Evolutionary conservation across 2,113 vertebrate genomes (phyloP).

Genomic region (Onychostruthus taczanowskii): DNA sequence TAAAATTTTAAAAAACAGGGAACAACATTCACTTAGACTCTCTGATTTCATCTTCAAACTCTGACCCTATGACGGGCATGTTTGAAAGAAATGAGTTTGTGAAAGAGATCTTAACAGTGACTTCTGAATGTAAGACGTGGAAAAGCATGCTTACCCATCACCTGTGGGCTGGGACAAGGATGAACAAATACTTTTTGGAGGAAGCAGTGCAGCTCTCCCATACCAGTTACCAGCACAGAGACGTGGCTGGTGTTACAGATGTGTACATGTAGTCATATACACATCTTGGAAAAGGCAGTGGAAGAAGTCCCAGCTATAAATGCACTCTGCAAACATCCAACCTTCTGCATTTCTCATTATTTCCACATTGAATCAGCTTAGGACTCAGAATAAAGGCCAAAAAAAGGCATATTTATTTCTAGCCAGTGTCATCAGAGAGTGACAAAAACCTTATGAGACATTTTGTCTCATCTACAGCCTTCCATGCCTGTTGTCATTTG

Average conservation of each 20-base stretch:
- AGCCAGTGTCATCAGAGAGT: not conserved
- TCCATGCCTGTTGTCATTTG: not conserved
- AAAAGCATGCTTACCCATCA: accelerated
- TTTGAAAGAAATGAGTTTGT: not conserved
- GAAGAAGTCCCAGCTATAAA: not conserved
- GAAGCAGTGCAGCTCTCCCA: not conserved
- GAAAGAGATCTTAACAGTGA: not conserved
- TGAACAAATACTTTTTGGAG: not conserved
- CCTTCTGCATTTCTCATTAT: not conserved
- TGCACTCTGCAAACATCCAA: not conserved
- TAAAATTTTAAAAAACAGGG: accelerated
- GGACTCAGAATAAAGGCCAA: not conserved
- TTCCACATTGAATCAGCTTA: not conserved
- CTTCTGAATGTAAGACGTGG: not conserved
- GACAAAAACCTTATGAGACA: not conserved
- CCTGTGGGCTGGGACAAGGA: not conserved
- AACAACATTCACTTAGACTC: not conserved
- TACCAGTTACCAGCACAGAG: not conserved
- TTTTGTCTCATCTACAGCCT: not conserved
- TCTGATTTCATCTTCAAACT: not conserved
- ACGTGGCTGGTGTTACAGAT: accelerated
- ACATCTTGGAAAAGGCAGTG: not conserved
- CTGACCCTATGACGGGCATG: not conserved
- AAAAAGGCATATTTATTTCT: not conserved
- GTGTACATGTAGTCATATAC: not conserved